Conservation (phyloP, 2,113 vertebrate species). For the Isichthys henryi region DNA sequence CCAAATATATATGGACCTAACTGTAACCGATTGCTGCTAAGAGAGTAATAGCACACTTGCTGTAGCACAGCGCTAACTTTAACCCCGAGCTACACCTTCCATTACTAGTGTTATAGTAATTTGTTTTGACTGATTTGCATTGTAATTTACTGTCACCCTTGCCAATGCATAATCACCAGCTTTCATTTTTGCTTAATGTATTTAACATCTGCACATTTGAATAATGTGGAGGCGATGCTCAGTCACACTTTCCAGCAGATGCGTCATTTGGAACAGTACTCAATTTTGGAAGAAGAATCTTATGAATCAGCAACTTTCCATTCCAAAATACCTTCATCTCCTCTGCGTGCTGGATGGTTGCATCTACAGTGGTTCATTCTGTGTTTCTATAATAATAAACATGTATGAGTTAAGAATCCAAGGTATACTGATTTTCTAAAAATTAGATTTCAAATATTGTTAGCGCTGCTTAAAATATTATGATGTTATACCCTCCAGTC, state of each 20-base stretch:
- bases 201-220: background rate
- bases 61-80: background rate
- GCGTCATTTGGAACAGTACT: background rate
- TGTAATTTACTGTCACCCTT: background rate
- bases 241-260: background rate
- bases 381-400: background rate
- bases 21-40: background rate
- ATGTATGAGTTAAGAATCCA: background rate
- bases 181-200: background rate
- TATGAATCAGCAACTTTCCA: background rate
- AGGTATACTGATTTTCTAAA: background rate
- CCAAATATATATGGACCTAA: too few relatives aligned
- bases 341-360: background rate
- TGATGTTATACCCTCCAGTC: background rate
- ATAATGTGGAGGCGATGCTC: background rate
- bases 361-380: background rate
- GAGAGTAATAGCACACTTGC: background rate
- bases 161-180: background rate
- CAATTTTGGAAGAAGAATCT: background rate
- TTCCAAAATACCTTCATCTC: background rate
- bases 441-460: background rate
- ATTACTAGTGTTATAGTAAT: background rate
- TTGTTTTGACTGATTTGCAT: background rate
- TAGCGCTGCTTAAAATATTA: background rate
- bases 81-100: background rate